Base-by-base conservation (phyloP, 2,888 invertebrate genomes). In the Drosophila nigritarsus region DNA sequence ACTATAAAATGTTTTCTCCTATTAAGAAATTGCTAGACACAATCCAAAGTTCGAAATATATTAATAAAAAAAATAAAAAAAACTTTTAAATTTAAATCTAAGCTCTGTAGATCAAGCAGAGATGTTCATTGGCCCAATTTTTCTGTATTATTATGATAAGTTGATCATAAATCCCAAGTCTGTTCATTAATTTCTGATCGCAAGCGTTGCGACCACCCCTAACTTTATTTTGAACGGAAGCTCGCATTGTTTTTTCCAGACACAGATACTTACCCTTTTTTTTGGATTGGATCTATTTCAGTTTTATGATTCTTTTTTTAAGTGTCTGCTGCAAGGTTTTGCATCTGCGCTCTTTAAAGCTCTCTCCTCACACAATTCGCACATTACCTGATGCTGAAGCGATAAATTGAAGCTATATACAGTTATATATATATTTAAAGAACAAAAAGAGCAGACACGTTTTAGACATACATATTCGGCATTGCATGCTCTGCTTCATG, bases 371-470 rank as follows among this genome's bases (percentile, higher is more conserved):
- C 38, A 27, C 60, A 58, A 69, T 69, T 75, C 75, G 61, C 75
- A 67, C 55, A 72, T 87, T 84, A 84, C 84, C 88, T 85, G 84
- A 85, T 85, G 65, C 59, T 87, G 83, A 85, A 82, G 65, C 65
- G 83, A 85, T 87, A 78, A 76, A 78, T 78, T 81, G 66, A 69
- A 82, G 62, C 61, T 48, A 72, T 62, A 66, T 48, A 38, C 20
- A 29, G 48, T 24, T 18, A 24, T 20, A 58, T 20, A 58, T 49
- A 34, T 42, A 36, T 24, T 36, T 45, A 55, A 51, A 66, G 65
- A 69, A 49, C 61, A 77, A 74, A 78, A 78, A 78, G 67, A 58
- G 34, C 81, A 88, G 88, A 85, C 84, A 83, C 78, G 84, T 88
- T 88, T 88, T 80, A 75, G 75, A 75, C 81, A 86, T 78, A 75